These are phyloP conservation scores for Saguinus midas DNA, from an alignment of 2,113 vertebrate species.

Conservation along the genomic window DNA sequence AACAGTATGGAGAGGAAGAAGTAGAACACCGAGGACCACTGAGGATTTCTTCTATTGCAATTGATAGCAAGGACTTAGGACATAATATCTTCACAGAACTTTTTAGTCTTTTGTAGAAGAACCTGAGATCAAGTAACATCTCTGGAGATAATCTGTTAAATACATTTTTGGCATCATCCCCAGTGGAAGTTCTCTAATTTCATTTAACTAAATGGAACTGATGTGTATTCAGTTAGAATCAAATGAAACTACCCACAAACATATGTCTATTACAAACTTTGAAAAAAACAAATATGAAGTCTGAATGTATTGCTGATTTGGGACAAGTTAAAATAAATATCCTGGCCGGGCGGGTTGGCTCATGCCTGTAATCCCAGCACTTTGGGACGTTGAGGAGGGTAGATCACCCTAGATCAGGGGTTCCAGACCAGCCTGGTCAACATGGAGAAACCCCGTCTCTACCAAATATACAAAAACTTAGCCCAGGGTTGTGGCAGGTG, in stretches of 20 bases:
- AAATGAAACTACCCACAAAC: background rate
- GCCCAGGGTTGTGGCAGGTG: background rate
- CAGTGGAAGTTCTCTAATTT: background rate
- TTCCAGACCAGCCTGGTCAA: background rate
- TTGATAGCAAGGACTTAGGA: background rate
- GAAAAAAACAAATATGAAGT: background rate
- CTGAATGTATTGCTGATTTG: background rate
- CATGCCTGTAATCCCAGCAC: background rate
- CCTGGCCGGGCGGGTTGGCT: too few relatives aligned
- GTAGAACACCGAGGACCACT: background rate
- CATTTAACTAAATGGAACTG: constrained; percentile 3
- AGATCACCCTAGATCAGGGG: background rate
- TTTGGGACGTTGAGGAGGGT: background rate
- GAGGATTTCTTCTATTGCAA: background rate
- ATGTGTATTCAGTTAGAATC: background rate
- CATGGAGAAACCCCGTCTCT: background rate
- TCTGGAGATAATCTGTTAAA: background rate
- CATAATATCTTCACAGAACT: background rate
- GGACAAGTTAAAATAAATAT: constrained; percentile 20
- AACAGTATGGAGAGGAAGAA: background rate
- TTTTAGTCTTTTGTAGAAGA: background rate
- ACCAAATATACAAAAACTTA: background rate
- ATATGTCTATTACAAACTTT: background rate
- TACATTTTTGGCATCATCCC: background rate
- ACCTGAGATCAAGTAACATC: background rate